phyloP scores from a whole-genome alignment of 2,797 vertebrate species.

The Malacoctenus gilli region DNA sequence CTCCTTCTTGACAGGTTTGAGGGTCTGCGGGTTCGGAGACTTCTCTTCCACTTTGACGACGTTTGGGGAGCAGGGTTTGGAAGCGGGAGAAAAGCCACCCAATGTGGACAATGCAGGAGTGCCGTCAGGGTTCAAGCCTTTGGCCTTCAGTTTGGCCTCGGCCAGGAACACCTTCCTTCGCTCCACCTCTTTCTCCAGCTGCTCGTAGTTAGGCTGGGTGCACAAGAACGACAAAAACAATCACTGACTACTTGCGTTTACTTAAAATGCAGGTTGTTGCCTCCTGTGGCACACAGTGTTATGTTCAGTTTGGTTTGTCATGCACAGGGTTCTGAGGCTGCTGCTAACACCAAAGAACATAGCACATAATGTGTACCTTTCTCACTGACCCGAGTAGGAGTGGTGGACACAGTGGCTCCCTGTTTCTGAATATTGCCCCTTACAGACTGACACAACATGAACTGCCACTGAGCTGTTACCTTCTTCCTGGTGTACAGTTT shows the following conservation, averaged over 20 bases:
- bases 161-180: conserved; percentile 93
- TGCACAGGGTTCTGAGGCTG: no score
- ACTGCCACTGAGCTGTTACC: conserved; percentile 72
- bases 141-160: conserved; percentile 97
- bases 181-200: conserved; percentile 97
- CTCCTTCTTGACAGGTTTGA: conserved; percentile 92
- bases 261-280: no score
- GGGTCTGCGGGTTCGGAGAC: conserved; percentile 84
- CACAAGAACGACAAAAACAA: no score
- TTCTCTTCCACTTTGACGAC: conserved; percentile 92
- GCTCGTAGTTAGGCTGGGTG: conserved; percentile 92
- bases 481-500: conserved; percentile 96
- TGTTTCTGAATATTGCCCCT: no score
- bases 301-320: no score
- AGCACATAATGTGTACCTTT: no score
- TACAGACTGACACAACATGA: no score
- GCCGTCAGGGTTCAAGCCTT: conserved; percentile 96
- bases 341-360: no score
- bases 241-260: no score
- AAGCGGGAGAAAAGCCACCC: conserved; percentile 96
- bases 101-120: conserved; percentile 93
- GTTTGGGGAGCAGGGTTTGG: conserved; percentile 94
- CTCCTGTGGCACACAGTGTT: no score
- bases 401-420: no score
- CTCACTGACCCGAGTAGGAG: no score